These are phyloP conservation scores for Lacanobia wlatinum DNA, from an alignment of 2,888 invertebrate species.

Conservation along the genomic window DNA sequence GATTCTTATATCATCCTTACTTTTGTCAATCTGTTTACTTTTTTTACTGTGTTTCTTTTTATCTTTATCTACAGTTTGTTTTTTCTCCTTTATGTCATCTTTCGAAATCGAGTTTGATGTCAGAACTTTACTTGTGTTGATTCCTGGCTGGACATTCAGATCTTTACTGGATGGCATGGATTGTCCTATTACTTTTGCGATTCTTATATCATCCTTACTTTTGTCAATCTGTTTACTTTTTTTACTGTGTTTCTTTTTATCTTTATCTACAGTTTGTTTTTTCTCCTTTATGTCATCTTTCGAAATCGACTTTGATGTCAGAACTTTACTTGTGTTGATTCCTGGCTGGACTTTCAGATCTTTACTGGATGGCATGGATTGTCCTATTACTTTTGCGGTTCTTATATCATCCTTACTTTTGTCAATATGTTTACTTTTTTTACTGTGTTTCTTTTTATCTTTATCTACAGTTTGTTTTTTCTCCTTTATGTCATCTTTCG, in stretches of 20 bases:
- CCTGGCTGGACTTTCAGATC: not conserved
- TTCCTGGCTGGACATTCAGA: not conserved
- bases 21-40: constrained; percentile 4
- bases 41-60: not conserved
- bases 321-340: not conserved
- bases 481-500: not conserved
- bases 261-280: not conserved
- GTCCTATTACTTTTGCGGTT: not conserved
- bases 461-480: not conserved
- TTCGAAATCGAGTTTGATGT: not conserved
- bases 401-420: not conserved
- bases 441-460: not conserved
- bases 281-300: not conserved
- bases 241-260: not conserved
- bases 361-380: not conserved
- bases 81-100: no score
- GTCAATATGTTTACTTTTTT: not conserved
- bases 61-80: not conserved
- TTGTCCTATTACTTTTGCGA: not conserved
- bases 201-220: not conserved
- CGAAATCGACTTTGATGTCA: not conserved
- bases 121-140: no score
- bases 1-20: not conserved
- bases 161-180: not conserved
- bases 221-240: not conserved